A percentile compares a stretch with the other conserved stretches of the same genome.
Evolutionary conservation across 2,797 vertebrate species (phyloP).

Genomic region (Anguilla pacifica): DNA sequence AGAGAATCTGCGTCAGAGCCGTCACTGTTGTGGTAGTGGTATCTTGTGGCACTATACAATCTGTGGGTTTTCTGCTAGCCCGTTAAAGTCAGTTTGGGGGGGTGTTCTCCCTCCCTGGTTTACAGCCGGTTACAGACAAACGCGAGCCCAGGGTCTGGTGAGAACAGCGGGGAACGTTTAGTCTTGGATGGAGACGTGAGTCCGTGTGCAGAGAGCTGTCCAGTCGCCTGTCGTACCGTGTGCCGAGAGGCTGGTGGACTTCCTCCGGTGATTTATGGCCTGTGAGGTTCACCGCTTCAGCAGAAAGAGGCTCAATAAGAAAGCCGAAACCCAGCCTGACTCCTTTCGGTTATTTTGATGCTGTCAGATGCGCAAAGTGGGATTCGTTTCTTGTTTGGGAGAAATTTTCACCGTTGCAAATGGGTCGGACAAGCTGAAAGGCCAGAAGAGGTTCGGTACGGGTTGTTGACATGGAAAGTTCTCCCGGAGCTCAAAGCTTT

Average conservation of each 20-base stretch:
- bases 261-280: background rate
- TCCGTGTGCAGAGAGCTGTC: background rate
- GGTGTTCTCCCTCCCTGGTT: too few species aligned
- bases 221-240: background rate
- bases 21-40: too few species aligned
- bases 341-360: background rate
- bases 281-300: background rate
- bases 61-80: too few species aligned
- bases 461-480: conserved; percentile 35
- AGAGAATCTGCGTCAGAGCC: background rate
- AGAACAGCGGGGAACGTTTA: background rate
- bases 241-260: background rate
- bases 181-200: background rate
- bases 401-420: background rate
- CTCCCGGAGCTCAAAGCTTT: conserved; percentile 27
- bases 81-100: too few species aligned
- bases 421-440: background rate
- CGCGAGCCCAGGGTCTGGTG: too few species aligned
- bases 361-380: background rate
- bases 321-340: background rate
- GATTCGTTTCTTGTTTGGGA: background rate
- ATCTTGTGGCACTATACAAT: too few species aligned
- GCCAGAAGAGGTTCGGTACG: background rate
- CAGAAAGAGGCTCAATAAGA: background rate
- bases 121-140: too few species aligned